Evolutionary conservation across 2,113 vertebrate species (phyloP).

Genomic region (Oxygymnocypris stewartii): DNA sequence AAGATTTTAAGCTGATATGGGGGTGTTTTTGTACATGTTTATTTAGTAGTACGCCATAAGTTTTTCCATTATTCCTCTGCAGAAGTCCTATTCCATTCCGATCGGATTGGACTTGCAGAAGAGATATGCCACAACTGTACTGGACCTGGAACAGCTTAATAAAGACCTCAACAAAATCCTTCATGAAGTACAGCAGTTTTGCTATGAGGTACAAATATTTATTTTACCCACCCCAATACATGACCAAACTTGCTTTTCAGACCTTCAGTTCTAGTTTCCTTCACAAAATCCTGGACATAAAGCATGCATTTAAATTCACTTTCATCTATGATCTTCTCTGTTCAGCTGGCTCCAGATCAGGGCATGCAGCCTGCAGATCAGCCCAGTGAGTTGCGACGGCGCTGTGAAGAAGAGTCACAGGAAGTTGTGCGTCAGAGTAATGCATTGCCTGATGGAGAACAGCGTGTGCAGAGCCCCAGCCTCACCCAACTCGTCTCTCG

Average conservation of each 20-base stretch:
- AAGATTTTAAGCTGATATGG: constrained; percentile 66
- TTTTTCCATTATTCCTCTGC: constrained; percentile 51
- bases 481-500: constrained; percentile 90
- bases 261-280: not conserved
- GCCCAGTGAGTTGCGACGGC: constrained; percentile 85
- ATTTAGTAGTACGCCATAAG: not conserved
- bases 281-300: not conserved
- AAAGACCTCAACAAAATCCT: constrained; percentile 98
- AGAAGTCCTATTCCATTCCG: constrained; percentile 96
- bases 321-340: not conserved
- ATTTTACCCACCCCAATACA: too few species aligned
- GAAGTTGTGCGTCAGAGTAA: constrained; percentile 86
- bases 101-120: constrained; percentile 93
- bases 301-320: not conserved
- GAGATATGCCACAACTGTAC: constrained; percentile 91
- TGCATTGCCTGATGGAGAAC: constrained; percentile 79
- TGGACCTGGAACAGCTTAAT: constrained; percentile 95
- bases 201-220: constrained; percentile 83
- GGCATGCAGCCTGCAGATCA: constrained; percentile 91
- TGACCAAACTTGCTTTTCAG: not conserved
- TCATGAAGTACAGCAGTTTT: constrained; percentile 95
- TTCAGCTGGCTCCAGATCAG: constrained; percentile 93
- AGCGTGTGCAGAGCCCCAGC: constrained; percentile 81
- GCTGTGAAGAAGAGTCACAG: constrained; percentile 93
- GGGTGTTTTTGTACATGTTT: not conserved